phyloP scores from a whole-genome alignment of 2,888 invertebrate species.

The Alentia gelatinosa region DNA sequence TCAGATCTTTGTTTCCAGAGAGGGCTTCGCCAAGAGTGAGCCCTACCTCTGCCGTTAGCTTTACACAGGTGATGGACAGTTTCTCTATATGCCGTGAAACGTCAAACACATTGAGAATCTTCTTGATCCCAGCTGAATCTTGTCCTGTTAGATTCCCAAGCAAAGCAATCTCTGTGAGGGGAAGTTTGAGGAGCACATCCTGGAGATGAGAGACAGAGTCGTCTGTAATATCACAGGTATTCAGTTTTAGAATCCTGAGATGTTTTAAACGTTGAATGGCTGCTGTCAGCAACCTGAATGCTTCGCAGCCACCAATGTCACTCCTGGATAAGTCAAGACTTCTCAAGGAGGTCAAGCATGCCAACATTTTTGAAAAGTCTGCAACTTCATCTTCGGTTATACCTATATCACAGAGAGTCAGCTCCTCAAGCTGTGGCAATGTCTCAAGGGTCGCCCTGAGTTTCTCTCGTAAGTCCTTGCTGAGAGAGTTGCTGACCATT shows the following conservation, averaged over 20 bases:
- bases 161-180: background rate
- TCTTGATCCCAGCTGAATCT: background rate
- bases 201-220: background rate
- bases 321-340: conserved; percentile 23
- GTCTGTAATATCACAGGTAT: conserved; percentile 36
- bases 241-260: background rate
- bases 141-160: conserved; percentile 18
- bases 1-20: background rate
- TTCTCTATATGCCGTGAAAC: background rate
- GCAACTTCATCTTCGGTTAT: background rate
- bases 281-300: background rate
- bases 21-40: background rate
- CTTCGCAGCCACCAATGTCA: conserved; percentile 20
- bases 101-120: background rate
- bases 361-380: background rate
- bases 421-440: background rate
- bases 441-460: background rate
- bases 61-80: conserved; percentile 1
- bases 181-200: background rate
- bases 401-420: conserved; percentile 21
- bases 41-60: background rate
- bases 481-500: background rate
- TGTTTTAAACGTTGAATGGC: background rate
- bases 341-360: background rate
- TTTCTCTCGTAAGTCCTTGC: background rate